These are phyloP conservation scores for Opisthocomus hoazin DNA, from an alignment of 2,113 vertebrate species.

Conservation along the genomic window DNA sequence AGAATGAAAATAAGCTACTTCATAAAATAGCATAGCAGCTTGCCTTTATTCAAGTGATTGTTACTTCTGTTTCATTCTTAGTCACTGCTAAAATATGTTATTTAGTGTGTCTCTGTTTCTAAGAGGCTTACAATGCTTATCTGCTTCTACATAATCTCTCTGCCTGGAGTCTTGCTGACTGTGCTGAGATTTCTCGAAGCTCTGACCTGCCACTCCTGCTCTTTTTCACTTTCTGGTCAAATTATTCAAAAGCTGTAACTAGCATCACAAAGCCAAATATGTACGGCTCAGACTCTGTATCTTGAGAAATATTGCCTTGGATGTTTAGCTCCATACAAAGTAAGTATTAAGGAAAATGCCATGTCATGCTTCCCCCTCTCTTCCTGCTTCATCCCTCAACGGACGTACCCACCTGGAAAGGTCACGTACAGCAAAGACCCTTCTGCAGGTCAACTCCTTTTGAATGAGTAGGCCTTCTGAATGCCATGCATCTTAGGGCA, in stretches of 20 bases:
- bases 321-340: not conserved
- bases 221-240: not conserved
- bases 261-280: not conserved
- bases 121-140: not conserved
- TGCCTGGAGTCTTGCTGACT: not conserved
- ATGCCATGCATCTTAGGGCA: not conserved
- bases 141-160: not conserved
- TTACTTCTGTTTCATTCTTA: not conserved
- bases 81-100: not conserved
- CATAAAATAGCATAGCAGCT: not conserved
- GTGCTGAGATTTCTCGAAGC: not conserved
- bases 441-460: no score
- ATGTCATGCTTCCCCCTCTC: not conserved
- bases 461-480: not conserved
- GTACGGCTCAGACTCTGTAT: no score
- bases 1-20: not conserved
- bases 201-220: not conserved
- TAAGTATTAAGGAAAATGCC: not conserved
- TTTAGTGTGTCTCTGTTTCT: not conserved
- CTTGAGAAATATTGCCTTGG: not conserved
- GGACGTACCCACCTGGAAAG: no score
- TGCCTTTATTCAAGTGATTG: not conserved
- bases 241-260: not conserved
- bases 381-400: not conserved
- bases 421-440: not conserved